Conservation (phyloP, 2,888 invertebrate species). For the Tanaodytes sp. region DNA sequence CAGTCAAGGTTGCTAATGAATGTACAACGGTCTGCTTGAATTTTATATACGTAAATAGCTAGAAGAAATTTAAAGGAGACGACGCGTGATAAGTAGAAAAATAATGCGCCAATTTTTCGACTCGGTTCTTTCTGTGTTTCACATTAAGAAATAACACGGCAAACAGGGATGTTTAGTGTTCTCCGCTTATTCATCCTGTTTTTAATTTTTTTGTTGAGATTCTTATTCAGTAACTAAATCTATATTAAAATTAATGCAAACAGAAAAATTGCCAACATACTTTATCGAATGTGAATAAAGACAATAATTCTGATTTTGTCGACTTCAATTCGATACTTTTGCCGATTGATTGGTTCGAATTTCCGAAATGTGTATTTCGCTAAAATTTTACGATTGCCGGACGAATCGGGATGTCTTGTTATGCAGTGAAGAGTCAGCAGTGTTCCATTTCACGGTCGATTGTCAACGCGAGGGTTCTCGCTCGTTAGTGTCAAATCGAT, state of each 20-base stretch:
- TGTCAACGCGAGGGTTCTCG: conserved; percentile 59
- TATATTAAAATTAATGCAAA: no score
- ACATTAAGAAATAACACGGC: no score
- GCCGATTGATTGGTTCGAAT: conserved; percentile 25
- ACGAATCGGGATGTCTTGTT: conserved; percentile 61
- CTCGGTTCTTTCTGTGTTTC: no score
- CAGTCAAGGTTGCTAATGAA: conserved; percentile 58
- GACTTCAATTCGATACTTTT: conserved; percentile 12
- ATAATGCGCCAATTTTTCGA: no score
- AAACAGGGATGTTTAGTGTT: conserved; percentile 22
- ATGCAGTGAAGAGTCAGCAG: conserved; percentile 60
- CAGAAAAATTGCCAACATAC: no score
- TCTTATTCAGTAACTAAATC: no score
- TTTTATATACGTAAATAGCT: conserved; percentile 53
- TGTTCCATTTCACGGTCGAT: conserved; percentile 59
- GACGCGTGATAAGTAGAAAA: no score
- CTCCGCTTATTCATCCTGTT: no score
- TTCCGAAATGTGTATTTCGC: conserved; percentile 44
- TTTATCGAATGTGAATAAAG: no score
- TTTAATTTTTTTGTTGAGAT: no score
- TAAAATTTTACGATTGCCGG: conserved; percentile 54
- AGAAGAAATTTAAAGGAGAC: no score
- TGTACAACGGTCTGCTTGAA: conserved; percentile 56
- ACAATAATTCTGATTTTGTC: conserved; percentile 30
- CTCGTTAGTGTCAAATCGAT: conserved; percentile 64